Conservation (phyloP, 2,888 invertebrate genomes). For the Rhingia campestris region DNA sequence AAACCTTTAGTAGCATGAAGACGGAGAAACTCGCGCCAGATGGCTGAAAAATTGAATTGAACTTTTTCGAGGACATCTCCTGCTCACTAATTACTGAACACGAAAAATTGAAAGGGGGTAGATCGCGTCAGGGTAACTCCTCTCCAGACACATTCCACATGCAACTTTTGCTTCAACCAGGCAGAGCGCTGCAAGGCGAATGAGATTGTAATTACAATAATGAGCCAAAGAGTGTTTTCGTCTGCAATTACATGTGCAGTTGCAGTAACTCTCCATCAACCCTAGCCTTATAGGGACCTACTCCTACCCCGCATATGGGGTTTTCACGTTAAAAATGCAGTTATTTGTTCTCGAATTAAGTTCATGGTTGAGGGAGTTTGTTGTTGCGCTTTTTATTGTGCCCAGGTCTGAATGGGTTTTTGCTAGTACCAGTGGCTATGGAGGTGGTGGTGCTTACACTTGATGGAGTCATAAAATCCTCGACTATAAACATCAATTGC, state of each 20-base stretch:
- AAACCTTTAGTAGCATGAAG: constrained; percentile 9
- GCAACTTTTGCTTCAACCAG: constrained; percentile 17
- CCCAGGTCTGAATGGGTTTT: constrained; percentile 7
- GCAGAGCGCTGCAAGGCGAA: constrained; percentile 13
- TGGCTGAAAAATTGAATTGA: constrained; percentile 38
- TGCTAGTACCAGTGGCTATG: neutral
- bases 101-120: neutral
- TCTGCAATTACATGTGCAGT: constrained; percentile 50
- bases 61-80: constrained; percentile 16
- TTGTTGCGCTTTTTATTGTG: constrained; percentile 61
- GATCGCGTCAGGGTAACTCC: constrained; percentile 4
- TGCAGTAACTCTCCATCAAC: neutral
- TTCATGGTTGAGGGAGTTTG: constrained; percentile 65
- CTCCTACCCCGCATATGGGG: neutral
- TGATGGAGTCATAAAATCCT: constrained; percentile 68
- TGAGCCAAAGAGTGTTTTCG: constrained; percentile 69
- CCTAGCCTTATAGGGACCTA: neutral
- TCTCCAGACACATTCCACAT: constrained; percentile 45
- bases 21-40: constrained; percentile 4
- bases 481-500: constrained; percentile 71
- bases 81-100: constrained; percentile 32
- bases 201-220: constrained; percentile 70
- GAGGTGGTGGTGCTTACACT: constrained; percentile 57
- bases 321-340: constrained; percentile 55
- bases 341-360: constrained; percentile 72